Evolutionary conservation across 1,140 invertebrate species (phyloP), one percentile per base, ranked within the genome.

Genomic region (Steinernema khuongi): DNA sequence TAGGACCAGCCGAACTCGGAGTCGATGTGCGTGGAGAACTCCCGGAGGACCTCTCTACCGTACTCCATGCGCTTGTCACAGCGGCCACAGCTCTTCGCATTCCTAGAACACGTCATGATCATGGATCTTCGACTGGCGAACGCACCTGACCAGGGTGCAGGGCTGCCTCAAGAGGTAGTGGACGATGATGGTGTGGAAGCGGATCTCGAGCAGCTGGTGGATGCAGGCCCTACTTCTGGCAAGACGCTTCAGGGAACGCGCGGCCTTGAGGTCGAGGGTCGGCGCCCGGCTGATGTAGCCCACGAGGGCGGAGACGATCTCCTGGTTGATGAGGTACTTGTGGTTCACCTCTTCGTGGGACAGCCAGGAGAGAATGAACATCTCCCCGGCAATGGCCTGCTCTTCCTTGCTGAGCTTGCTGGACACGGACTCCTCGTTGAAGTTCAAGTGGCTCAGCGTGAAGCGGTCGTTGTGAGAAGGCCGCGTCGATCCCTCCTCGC

Each of bases 251-350:
- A 60, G 22, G 4, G 50, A 60, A 7, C 50, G 50, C 7, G 50
- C 50, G 2, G 50, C 50, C 26, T 60, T 60, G 7, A 60, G 19
- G 19, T 60, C 50, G 14, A 60, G 26, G 4, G 50, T 60, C 4
- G 50, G 50, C 19, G 50, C 50, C 22, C 50, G 14, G 22, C 50
- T 60, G 7, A 60, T 60, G 22, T 60, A 60, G 4, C 50, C 50
- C 4, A 60, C 50, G 19, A 60, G 50, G 4, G 50, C 50, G 2
- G 50, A 7, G 26, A 60, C 19, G 50, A 60, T 60, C 26, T 60
- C 50, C 22, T 60, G 14, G 50, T 60, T 60, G 50, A 60, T 60
- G 4, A 60, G 22, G 50, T 60, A 60, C 50, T 60, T 60, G 50
- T 60, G 50, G 22, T 60, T 60, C 4, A 26, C 50, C 26, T 60